phyloP scores from a whole-genome alignment of 2,797 vertebrate species.

The Okamejei kenojei region DNA sequence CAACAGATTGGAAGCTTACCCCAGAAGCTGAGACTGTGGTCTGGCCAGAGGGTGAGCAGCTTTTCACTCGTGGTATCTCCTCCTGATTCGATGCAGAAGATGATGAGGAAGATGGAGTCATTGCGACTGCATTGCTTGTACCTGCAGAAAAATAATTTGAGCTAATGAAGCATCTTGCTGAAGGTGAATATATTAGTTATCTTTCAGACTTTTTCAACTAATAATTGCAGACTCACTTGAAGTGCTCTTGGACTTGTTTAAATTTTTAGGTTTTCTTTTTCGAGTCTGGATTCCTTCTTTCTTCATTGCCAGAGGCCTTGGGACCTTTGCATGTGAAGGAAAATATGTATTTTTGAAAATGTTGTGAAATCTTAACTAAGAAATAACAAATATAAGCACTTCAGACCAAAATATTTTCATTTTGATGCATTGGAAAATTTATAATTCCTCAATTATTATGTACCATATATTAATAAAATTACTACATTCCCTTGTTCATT shows the following conservation, averaged over 20 bases:
- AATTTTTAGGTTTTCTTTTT: conserved; percentile 95
- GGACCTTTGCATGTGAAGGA: conserved; percentile 66
- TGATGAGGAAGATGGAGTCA: conserved; percentile 95
- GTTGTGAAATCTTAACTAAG: neutral
- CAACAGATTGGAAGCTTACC: conserved; percentile 57
- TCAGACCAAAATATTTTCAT: neutral
- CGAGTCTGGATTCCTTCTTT: conserved; percentile 98
- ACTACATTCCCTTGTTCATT: neutral
- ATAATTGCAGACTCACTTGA: conserved; percentile 60
- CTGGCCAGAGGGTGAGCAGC: conserved; percentile 76
- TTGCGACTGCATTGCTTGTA: conserved; percentile 80
- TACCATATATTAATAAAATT: neutral
- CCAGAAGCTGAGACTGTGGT: conserved; percentile 66
- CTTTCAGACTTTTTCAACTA: neutral
- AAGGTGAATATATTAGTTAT: neutral
- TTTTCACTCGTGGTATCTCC: conserved; percentile 71
- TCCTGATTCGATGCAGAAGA: conserved; percentile 86
- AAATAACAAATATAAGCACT: neutral
- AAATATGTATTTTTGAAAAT: neutral
- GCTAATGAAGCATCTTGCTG: neutral
- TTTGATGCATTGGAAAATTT: neutral
- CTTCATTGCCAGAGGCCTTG: conserved; percentile 96
- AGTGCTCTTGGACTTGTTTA: conserved; percentile 86
- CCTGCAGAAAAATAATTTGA: conserved; percentile 55
- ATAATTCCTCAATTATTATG: neutral